These are phyloP conservation scores for Orchesellides sinensis DNA, from an alignment of 2,888 invertebrate species.

Conservation along the genomic window DNA sequence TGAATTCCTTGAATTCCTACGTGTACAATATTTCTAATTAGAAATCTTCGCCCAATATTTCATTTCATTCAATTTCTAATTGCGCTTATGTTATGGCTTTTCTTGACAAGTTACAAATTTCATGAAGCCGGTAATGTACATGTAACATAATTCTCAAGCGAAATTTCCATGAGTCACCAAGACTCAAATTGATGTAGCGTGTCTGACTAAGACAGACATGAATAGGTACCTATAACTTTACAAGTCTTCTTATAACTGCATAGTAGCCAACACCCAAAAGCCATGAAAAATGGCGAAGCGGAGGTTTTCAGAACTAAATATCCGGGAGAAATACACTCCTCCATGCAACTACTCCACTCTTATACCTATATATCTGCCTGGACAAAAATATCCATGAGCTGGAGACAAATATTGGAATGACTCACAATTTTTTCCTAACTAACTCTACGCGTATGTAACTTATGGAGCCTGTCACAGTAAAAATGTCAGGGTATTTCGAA, in stretches of 20 bases:
- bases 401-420: conserved; percentile 1
- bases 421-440: conserved; percentile 3
- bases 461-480: neutral
- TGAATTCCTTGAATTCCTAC: no score
- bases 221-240: no score
- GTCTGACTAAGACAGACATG: neutral
- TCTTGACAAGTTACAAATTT: no score
- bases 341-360: no score
- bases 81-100: no score
- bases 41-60: no score
- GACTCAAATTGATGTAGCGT: neutral
- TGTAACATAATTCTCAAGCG: no score
- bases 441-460: neutral
- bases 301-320: neutral
- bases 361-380: neutral
- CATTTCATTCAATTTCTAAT: no score
- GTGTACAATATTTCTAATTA: no score
- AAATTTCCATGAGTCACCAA: neutral
- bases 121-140: neutral
- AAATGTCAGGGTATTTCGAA: no score
- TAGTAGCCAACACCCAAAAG: neutral
- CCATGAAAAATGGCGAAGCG: neutral
- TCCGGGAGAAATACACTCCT: neutral
- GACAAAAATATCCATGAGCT: no score
- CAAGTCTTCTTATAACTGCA: no score